phyloP scores from a whole-genome alignment of 2,888 invertebrate genomes.

The Eilema griseolum region DNA sequence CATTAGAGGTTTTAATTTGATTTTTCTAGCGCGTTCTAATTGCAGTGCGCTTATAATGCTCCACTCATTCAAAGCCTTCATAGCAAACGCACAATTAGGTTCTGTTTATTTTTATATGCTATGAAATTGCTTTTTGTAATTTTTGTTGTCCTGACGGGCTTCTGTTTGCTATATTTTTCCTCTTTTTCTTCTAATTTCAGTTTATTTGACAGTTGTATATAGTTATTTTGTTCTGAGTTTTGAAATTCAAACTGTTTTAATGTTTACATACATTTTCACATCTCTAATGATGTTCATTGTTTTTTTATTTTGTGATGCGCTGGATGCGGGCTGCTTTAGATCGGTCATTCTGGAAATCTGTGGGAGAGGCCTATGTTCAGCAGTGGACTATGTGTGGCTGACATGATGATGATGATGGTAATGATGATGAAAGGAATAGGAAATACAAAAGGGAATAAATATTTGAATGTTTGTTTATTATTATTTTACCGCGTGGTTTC shows the following conservation, averaged over 20 bases:
- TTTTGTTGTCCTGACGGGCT: slow-evolving; percentile 13
- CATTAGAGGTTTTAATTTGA: slow-evolving; percentile 83
- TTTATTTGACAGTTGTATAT: neutral
- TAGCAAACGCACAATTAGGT: slow-evolving; percentile 64
- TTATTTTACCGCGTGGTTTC: too few species aligned
- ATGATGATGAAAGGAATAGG: too few species aligned
- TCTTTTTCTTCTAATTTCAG: neutral
- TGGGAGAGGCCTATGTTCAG: too few species aligned
- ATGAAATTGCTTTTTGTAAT: slow-evolving; percentile 29
- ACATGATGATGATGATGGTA: too few species aligned
- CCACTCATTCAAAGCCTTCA: slow-evolving; percentile 67
- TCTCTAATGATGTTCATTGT: neutral
- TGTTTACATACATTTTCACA: neutral
- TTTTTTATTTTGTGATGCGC: too few species aligned
- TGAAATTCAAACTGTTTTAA: neutral
- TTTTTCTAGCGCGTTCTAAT: slow-evolving; percentile 84
- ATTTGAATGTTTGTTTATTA: too few species aligned
- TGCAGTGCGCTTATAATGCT: slow-evolving; percentile 77
- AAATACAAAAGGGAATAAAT: too few species aligned
- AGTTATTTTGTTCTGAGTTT: neutral
- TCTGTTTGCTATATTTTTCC: neutral
- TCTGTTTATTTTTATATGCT: slow-evolving; percentile 55
- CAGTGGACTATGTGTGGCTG: too few species aligned
- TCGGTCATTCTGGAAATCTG: too few species aligned
- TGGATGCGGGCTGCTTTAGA: too few species aligned